A percentile compares a stretch with the other conserved stretches of the same genome.
Conservation (phyloP, 2,797 vertebrate genomes). For the Mustela erminea region DNA sequence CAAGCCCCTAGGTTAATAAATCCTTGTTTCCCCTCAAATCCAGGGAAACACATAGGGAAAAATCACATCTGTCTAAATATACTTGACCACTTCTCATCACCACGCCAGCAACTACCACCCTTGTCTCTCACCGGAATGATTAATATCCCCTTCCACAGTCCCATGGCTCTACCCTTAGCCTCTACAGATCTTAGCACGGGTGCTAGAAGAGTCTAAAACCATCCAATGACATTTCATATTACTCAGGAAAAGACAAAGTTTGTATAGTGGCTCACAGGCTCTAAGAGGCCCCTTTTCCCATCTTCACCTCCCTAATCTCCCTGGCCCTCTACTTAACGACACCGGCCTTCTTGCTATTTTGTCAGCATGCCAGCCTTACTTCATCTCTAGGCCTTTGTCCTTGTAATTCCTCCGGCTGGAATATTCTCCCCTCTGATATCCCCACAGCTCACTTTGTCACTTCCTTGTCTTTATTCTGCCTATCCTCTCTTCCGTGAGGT, state of each 20-base stretch:
- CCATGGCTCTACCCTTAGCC: background rate
- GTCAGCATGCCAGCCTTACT: background rate
- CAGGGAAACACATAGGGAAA: background rate
- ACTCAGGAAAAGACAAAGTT: background rate
- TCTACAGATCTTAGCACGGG: background rate
- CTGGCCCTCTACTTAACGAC: fast-evolving
- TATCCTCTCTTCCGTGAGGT: background rate
- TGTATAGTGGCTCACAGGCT: too few species aligned
- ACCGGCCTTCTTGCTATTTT: background rate
- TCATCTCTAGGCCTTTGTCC: background rate
- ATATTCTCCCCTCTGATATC: background rate
- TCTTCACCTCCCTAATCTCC: background rate
- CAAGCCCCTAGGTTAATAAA: background rate
- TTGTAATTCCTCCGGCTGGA: background rate
- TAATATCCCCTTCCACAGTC: background rate
- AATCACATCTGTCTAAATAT: background rate
- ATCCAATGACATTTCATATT: background rate
- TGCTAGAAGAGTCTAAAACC: background rate
- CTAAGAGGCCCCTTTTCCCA: background rate
- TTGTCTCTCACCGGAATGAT: background rate
- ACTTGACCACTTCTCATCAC: background rate
- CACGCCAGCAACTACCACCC: background rate
- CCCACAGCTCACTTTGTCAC: background rate
- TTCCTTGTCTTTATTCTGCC: background rate
- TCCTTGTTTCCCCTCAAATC: background rate